phyloP scores from a whole-genome alignment of 2,113 vertebrate species.

The Sigmodon hispidus region DNA sequence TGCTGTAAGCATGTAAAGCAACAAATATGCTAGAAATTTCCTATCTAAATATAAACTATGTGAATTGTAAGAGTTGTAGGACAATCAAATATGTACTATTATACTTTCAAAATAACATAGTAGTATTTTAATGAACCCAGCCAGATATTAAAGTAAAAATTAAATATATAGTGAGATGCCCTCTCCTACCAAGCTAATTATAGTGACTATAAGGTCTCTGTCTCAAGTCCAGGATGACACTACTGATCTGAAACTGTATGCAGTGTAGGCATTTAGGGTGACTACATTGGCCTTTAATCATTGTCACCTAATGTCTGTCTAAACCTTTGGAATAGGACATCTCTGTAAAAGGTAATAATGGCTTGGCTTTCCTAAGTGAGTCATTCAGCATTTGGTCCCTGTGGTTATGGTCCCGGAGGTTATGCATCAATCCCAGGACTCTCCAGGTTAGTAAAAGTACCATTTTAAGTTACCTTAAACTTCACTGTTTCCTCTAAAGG shows the following conservation, averaged over 20 bases:
- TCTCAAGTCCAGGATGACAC: neutral
- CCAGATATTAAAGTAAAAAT: neutral
- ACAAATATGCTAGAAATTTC: neutral
- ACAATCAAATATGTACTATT: neutral
- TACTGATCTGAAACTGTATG: neutral
- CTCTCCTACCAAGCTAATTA: neutral
- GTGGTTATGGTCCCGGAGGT: neutral
- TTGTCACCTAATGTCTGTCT: neutral
- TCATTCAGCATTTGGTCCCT: neutral
- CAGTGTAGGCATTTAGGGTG: neutral
- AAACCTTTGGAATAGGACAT: neutral
- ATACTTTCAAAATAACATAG: neutral
- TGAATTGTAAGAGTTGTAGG: neutral
- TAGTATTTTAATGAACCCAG: neutral
- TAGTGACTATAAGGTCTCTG: neutral
- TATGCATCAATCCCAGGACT: neutral
- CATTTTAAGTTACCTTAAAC: neutral
- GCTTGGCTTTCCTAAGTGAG: neutral
- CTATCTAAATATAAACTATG: neutral
- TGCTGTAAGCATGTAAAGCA: neutral
- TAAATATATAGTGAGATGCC: neutral
- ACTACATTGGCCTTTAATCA: neutral
- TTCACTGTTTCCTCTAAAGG: neutral
- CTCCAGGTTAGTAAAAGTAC: neutral
- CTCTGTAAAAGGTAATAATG: neutral